These are phyloP conservation scores for Alviniconcha marisindica DNA, from an alignment of 1,140 invertebrate genomes.

Conservation along the genomic window DNA sequence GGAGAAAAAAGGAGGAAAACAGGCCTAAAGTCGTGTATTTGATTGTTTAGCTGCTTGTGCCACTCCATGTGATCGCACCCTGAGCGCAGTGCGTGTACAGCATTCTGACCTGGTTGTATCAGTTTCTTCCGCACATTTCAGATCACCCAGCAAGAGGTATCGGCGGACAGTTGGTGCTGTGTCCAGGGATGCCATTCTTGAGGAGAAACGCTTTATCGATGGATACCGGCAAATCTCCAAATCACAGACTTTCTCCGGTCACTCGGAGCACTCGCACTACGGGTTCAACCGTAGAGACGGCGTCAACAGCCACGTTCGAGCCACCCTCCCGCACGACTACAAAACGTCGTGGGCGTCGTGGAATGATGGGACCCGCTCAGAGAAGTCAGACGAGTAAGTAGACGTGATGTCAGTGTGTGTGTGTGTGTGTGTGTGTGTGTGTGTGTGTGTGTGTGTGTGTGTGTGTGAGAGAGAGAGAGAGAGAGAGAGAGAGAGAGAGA, in stretches of 20 bases:
- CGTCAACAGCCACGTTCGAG: slow-evolving; percentile 61
- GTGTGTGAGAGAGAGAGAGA: slow-evolving; percentile 9
- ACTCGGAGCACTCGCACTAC: slow-evolving; percentile 50
- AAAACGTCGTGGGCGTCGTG: slow-evolving; percentile 59
- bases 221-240: slow-evolving; percentile 70
- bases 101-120: too few relatives aligned
- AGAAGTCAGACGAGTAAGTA: slow-evolving; percentile 72
- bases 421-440: slow-evolving; percentile 45
- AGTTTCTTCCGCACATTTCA: slow-evolving; percentile 55
- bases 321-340: slow-evolving; percentile 70
- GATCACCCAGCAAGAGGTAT: slow-evolving; percentile 82
- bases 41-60: too few relatives aligned
- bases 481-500: slow-evolving; percentile 19
- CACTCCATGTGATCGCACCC: too few relatives aligned
- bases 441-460: not conserved
- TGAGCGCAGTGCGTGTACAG: too few relatives aligned
- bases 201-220: slow-evolving; percentile 77
- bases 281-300: slow-evolving; percentile 65
- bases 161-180: slow-evolving; percentile 77
- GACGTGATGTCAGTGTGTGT: slow-evolving; percentile 43
- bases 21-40: too few relatives aligned
- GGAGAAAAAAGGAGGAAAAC: too few relatives aligned
- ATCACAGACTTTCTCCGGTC: slow-evolving; percentile 69
- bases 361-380: slow-evolving; percentile 58
- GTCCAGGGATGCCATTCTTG: slow-evolving; percentile 72